These are phyloP conservation scores for Sesamia nonagrioides DNA, from an alignment of 1,140 invertebrate genomes.

Conservation along the genomic window DNA sequence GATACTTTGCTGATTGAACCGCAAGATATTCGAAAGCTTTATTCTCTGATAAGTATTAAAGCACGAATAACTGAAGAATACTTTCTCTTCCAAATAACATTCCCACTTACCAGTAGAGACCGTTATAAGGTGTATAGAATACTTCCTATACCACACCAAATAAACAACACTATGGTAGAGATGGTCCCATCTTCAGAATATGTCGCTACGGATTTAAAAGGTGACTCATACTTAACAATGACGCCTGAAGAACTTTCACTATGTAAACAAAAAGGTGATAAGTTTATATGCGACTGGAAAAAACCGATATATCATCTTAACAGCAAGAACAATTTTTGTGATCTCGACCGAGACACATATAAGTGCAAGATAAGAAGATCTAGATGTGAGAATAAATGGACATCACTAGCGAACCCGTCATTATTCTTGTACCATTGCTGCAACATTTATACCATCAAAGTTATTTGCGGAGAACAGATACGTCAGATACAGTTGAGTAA, in stretches of 20 bases:
- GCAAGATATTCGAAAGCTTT: background rate
- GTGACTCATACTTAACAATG: background rate
- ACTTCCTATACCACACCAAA: background rate
- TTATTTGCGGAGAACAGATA: background rate
- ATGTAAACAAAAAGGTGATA: background rate
- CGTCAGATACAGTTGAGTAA: background rate
- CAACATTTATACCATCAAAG: background rate
- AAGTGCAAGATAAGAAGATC: background rate
- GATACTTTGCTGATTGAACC: background rate
- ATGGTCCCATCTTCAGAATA: constrained; percentile 1
- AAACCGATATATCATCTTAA: background rate
- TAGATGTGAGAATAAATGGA: background rate
- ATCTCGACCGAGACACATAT: background rate
- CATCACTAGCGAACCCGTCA: background rate
- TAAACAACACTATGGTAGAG: background rate
- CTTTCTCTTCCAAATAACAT: background rate
- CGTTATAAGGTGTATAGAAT: constrained; percentile 8
- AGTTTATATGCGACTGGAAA: background rate
- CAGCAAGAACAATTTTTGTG: background rate
- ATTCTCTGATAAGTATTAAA: background rate
- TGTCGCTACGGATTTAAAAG: background rate
- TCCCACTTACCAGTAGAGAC: constrained; percentile 25
- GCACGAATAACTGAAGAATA: no score
- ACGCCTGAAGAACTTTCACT: background rate
- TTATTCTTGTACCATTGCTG: constrained; percentile 6